Base-by-base conservation (phyloP, 2,888 invertebrate species). In the Rhynchonema sp. region DNA sequence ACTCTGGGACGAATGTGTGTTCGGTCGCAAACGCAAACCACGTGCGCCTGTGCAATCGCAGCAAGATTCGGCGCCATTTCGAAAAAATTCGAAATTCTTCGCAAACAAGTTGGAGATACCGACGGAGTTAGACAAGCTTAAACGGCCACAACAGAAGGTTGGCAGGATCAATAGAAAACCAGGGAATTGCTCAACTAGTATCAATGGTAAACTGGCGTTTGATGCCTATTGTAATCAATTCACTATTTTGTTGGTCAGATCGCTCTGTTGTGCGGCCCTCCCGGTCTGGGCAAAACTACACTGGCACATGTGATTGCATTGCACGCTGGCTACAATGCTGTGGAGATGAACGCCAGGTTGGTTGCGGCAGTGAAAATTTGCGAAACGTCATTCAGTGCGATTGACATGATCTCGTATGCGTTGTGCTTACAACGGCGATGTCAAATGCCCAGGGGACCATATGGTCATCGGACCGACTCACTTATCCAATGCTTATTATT, bases 231-330 rank as follows among this genome's bases (percentile, higher is more conserved):
- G 22, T 3, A 46, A 46, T 30, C 17, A 57, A 20, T 52, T 17
- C 28, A 27, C 46, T 25, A 23, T 26, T 6, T 53, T 9, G 22
- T 64, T 66, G n/a, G n/a, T 26, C 63, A 87, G 79, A 79, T 91
- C 65, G 87, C 85, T 1, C 75, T 96, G 62, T 77, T 98, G 25
- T 87, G 86, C 74, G 96, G 96, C 0, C 87, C 91, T 1, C 94
- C 96, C 0, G 94, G 94, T 56, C 79, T 87, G 6, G 91, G 90
- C 30, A 96, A 96, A 79, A 96, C 94, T 0, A 96, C 96, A 0
- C 77, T 96, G 57, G 96, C 94, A 0, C 90, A 92, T 73, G 80
- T 92, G 60, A 81, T 90, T 60, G 92, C 92, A 0, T 81, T 77
- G 62, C 86, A 92, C 74, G 87, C 90, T 27, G 87, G 90, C 0